These are phyloP conservation scores for Ariolimax columbianus DNA, from an alignment of 2,888 invertebrate species.

Conservation along the genomic window DNA sequence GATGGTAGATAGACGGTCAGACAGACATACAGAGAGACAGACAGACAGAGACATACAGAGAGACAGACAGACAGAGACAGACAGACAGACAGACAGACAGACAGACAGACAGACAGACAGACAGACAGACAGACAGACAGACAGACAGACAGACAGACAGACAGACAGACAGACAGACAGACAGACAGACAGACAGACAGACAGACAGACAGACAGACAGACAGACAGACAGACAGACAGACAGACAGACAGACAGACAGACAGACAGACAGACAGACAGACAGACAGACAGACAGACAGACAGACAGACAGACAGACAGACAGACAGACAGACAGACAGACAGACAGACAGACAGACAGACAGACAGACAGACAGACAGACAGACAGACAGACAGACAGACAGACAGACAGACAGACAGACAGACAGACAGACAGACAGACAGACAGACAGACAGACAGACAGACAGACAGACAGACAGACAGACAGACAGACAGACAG, in stretches of 20 bases:
- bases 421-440: neutral
- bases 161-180: constrained; percentile 43
- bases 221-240: constrained; percentile 43
- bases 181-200: constrained; percentile 44
- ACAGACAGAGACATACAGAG: too few species aligned
- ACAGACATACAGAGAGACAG: too few species aligned
- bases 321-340: constrained; percentile 28
- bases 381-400: neutral
- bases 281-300: constrained; percentile 40
- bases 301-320: constrained; percentile 38
- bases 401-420: neutral
- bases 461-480: constrained; percentile 23
- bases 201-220: constrained; percentile 44
- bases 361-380: neutral
- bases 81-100: too few species aligned
- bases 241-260: constrained; percentile 41
- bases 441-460: constrained; percentile 13
- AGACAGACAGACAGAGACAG: too few species aligned
- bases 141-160: constrained; percentile 39
- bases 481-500: constrained; percentile 25
- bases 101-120: too few species aligned
- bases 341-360: constrained; percentile 5
- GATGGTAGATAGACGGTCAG: constrained; percentile 1
- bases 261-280: constrained; percentile 40
- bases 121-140: constrained; percentile 38